These are phyloP conservation scores for Junonia oenone DNA, from an alignment of 2,888 invertebrate genomes.

Conservation along the genomic window DNA sequence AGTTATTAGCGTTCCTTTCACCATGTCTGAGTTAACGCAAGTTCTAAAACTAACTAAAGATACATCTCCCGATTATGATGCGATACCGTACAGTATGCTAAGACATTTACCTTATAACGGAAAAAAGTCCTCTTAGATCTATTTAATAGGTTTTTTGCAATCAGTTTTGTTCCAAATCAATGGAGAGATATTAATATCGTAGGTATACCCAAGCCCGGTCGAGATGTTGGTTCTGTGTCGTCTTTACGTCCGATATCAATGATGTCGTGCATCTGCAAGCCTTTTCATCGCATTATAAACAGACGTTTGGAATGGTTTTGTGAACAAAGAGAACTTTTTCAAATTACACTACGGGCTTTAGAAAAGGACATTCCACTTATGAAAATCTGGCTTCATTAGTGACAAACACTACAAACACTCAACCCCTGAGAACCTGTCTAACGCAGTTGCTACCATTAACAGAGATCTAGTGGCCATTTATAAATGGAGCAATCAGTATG, in stretches of 20 bases:
- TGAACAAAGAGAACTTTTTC: background rate
- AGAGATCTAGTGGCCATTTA: background rate
- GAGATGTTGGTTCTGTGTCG: background rate
- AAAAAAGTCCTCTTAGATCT: background rate
- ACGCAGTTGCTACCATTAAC: background rate
- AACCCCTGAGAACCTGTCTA: background rate
- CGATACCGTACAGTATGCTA: background rate
- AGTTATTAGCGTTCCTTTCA: too few species aligned
- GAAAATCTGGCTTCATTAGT: background rate
- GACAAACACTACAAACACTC: background rate
- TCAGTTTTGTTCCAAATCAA: background rate
- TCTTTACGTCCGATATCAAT: background rate
- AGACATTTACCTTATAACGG: background rate
- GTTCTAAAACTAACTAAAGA: too few species aligned
- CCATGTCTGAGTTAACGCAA: too few species aligned
- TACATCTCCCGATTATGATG: too few species aligned
- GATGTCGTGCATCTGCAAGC: background rate
- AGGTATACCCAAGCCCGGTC: background rate
- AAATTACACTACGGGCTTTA: background rate
- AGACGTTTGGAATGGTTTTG: background rate
- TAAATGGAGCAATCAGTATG: background rate
- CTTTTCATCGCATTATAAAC: background rate
- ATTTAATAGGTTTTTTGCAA: background rate
- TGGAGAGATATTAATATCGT: background rate
- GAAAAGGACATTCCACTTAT: background rate